Conservation (phyloP, 1,140 invertebrate genomes). For the Magallana ariakensis region DNA sequence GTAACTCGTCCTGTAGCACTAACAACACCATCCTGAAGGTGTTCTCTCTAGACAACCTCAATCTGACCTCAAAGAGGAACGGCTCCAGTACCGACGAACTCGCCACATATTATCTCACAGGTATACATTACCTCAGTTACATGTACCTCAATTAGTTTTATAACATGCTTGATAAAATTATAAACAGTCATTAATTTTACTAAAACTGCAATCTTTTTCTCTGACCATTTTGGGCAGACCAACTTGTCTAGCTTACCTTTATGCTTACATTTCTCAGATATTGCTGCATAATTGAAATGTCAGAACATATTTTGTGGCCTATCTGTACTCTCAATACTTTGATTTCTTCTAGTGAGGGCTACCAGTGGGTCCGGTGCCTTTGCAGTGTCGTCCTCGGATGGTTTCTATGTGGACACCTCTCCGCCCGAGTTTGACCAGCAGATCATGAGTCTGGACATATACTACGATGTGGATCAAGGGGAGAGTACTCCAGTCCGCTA, state of each 20-base stretch:
- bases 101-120: slow-evolving; percentile 57
- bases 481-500: slow-evolving; percentile 58
- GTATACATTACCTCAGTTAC: slow-evolving; percentile 18
- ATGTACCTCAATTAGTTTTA: no score
- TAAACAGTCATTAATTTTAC: no score
- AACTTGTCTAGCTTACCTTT: no score
- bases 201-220: no score
- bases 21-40: slow-evolving; percentile 23
- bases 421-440: slow-evolving; percentile 58
- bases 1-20: slow-evolving; percentile 44
- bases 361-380: slow-evolving; percentile 60
- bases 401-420: slow-evolving; percentile 64
- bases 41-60: slow-evolving; percentile 40
- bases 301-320: no score
- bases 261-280: no score
- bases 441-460: slow-evolving; percentile 53
- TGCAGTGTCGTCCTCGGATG: slow-evolving; percentile 55
- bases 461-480: slow-evolving; percentile 63
- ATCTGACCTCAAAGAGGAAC: slow-evolving; percentile 47
- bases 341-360: slow-evolving; percentile 54
- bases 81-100: neutral
- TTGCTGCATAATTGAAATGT: no score
- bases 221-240: no score
- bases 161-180: no score
- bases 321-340: no score